Conservation (phyloP, 2,797 vertebrate genomes). For the Taeniopygia guttata region DNA sequence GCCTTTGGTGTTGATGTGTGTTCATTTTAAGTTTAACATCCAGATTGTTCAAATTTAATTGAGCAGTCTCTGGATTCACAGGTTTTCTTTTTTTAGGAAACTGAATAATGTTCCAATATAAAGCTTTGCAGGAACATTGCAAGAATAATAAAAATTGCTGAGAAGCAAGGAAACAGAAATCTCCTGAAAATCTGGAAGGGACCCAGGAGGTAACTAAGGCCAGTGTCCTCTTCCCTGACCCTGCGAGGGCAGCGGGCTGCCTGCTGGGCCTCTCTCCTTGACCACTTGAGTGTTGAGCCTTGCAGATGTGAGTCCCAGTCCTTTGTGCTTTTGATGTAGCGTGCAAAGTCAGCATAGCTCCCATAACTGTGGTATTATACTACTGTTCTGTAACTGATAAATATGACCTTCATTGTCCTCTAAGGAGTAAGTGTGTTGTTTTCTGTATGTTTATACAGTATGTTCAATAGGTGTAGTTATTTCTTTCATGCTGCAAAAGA, state of each 20-base stretch:
- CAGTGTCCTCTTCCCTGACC: constrained; percentile 4
- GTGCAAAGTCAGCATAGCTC: constrained; percentile 55
- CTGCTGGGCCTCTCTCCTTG: constrained; percentile 17
- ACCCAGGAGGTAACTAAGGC: background rate
- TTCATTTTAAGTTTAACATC: constrained; percentile 54
- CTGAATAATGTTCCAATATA: background rate
- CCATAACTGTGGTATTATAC: constrained; percentile 63
- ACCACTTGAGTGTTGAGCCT: constrained; percentile 9
- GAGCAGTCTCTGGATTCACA: background rate
- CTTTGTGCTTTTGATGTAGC: constrained; percentile 52
- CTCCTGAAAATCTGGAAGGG: background rate
- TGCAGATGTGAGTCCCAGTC: constrained; percentile 43
- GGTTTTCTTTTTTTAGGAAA: constrained; percentile 47
- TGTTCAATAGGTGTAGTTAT: constrained; percentile 27
- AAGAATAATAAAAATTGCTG: background rate
- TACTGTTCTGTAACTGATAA: constrained; percentile 68
- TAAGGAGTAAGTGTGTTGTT: constrained; percentile 48
- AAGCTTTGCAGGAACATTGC: constrained; percentile 35
- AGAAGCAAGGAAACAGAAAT: background rate
- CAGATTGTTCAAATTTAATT: constrained; percentile 34
- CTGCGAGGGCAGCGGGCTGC: constrained; percentile 25
- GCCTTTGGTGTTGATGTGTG: constrained; percentile 47
- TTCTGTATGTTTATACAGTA: constrained; percentile 56
- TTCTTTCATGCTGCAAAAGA: constrained; percentile 31
- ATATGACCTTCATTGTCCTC: constrained; percentile 53